Base-by-base conservation (phyloP, 2,888 invertebrate species). In the Sphaerophoria taeniata region DNA sequence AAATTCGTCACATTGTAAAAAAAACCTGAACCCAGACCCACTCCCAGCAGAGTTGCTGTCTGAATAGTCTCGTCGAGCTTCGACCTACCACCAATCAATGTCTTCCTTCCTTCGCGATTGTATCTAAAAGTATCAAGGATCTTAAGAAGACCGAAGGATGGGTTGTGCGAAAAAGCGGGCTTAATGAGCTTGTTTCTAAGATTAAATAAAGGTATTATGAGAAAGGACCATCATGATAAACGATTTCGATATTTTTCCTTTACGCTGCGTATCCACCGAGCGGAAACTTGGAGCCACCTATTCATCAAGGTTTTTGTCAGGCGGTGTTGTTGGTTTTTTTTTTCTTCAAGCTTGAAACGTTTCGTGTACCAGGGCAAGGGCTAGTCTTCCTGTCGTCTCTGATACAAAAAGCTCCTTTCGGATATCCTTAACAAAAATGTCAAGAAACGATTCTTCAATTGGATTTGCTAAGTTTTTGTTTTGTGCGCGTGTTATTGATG, bases 171-270 rank as follows among this genome's bases (percentile, higher is more conserved):
- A 81, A 76, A 77, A 76, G 76, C 83, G 74, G 65, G 77, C 87
- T 83, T 88, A 87, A 88, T 87, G 87, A 88, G 87, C 87, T 84
- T 87, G 82, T 87, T 84, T 85, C 84, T 81, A 87, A 84, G 87
- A 88, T 88, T 88, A 88, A 88, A 87, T 88, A 88, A 87, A 87
- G 87, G 87, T 87, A 88, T 88, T 87, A 87, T 76, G 61, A 77
- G 69, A 70, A 82, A 72, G 84, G 77, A 87, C 73, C 83, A n/a
- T 39, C 16, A 87, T 88, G 87, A 88, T 84, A 87, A 87, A 87
- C 87, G 87, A 87, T 82, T 84, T 75, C 74, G 60, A 81, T 87
- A 77, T 76, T 87, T 83, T 69, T 69, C 73, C 71, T 78, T n/a
- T n/a, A 61, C 74, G 67, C 56, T 47, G 51, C 39, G 56, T 70